Evolutionary conservation across 1,140 invertebrate species (phyloP), one percentile per base, ranked within the genome.

Genomic region (Drosophila repleta): DNA sequence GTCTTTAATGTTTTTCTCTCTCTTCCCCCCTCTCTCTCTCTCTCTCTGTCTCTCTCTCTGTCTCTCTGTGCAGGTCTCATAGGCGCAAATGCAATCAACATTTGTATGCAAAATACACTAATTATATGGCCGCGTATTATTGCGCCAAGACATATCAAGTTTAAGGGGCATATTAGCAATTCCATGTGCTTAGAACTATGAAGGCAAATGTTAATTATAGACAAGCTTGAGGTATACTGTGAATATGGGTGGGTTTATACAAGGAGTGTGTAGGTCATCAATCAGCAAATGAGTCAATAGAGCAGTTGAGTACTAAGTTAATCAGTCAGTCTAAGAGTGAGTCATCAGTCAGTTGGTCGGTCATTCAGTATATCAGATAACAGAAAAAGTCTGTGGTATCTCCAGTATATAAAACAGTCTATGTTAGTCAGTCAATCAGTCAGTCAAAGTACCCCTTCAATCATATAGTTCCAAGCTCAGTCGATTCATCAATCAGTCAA

Each of bases 61-160:
- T 20, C 43, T 64, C 37, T 75, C 35, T 20, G 39, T 32, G 26
- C 4, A 18, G 26, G 13, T 46, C 15, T 46, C 41, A 26, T 29
- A 39, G 56, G 20, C 17, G 56, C 46, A 68, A 83, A 66, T 84
- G 76, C 32, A 79, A 83, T 83, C 72, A 73, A 56, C 73, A 84
- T 81, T 85, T 84, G 74, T 64, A 76, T 83, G 60, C 64, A 79
- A 72, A 80, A 64, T 60, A 29, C 64, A 74, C 74, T 77, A 85
- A 87, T 87, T 85, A 85, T 77, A 77, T 77, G 63, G 39, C 60
- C 32, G 21, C 26, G 46, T 17, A 49, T 62, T 69, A 69, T 45
- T 56, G 48, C 35, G 15, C 35, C 10, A 51, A 35, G 46, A 17
- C 43, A 53, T 60, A 63, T 26, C n/a, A 39, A 35, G 32, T 35